Conservation (phyloP, 92 coral and sea anemone genomes). For the Nematostella vectensis region DNA sequence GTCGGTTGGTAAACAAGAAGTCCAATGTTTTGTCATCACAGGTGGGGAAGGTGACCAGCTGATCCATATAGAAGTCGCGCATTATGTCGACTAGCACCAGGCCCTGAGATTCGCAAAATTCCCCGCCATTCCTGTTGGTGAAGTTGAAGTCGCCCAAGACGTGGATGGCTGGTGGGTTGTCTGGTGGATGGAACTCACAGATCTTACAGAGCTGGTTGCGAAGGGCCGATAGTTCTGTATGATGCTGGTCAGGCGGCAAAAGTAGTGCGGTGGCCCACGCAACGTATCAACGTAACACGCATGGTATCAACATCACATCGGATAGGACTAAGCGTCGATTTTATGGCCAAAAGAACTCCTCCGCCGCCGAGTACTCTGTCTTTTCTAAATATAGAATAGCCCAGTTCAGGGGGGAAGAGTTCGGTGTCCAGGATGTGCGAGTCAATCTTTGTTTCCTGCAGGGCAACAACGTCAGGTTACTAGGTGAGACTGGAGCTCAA, state of each 20-base stretch:
- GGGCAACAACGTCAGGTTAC: too few species aligned
- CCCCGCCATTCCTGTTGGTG: background rate
- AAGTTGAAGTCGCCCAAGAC: conserved; percentile 26
- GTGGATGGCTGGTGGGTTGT: conserved; percentile 19
- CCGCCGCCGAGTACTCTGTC: too few species aligned
- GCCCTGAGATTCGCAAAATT: background rate
- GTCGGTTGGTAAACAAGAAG: conserved; percentile 14
- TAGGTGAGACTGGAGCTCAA: too few species aligned
- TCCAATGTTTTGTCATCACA: conserved; percentile 31
- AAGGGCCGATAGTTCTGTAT: background rate
- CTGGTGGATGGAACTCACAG: conserved; percentile 2
- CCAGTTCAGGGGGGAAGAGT: too few species aligned
- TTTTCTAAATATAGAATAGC: too few species aligned
- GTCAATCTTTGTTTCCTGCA: too few species aligned
- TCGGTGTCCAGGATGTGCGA: too few species aligned
- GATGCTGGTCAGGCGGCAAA: conserved; percentile 13
- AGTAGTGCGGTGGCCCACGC: too few species aligned
- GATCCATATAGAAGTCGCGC: conserved; percentile 9
- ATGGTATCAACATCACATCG: too few species aligned
- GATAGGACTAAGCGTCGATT: too few species aligned
- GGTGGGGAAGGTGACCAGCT: conserved; percentile 24
- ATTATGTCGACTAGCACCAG: background rate
- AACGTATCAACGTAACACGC: too few species aligned
- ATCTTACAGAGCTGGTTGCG: conserved; percentile 14
- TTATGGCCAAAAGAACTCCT: too few species aligned